Evolutionary conservation across 2,113 vertebrate genomes (phyloP), one percentile per base, ranked within the genome.

Genomic region (Petromus typicus): DNA sequence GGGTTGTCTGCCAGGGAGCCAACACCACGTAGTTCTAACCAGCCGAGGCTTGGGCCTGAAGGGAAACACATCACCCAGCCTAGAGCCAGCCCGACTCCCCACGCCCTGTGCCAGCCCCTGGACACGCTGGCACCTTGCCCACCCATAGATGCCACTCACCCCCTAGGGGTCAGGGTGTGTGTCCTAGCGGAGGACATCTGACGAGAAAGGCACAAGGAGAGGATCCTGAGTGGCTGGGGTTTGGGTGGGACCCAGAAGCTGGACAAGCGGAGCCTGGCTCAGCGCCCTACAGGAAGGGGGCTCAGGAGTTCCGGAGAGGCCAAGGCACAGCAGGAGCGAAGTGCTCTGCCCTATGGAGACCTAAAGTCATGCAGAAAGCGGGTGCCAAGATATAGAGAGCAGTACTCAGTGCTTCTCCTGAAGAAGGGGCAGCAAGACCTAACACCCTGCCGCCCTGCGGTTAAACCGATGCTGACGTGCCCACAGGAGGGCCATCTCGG

Each of bases 1-100:
- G 96, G 88, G 23, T 40, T 83, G 80, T 61, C 89, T 16, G 97
- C 97, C 96, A 94, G 90, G 81, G 32, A 54, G 57, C 83, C 80
- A 61, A 32, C 92, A 34, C 78, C 71, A 71, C 22, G 40, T 37
- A 51, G 63, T 63, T 54, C 81, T 69, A 9, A 25, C 54, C 56
- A 40, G 78, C 51, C 2, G 4, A 57, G 69, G 27, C 71, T 4
- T 34, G 25, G 1, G 61, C 95, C 95, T 27, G 12, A 11, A 30
- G 84, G 94, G 57, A 45, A 71, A 89, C 89, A 69, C 89, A 13
- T 84, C 88, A 59, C 61, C 85, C 3, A 61, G 67, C 88, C 80
- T 48, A 56, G 63, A 9, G 48, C 78, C 37, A 2, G 30, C 43
- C 40, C 5, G 17, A 57, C 54, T 17, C 5, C 10, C 2, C 32